phyloP scores from a whole-genome alignment of 1,140 invertebrate genomes.

The Drosophila pachea region DNA sequence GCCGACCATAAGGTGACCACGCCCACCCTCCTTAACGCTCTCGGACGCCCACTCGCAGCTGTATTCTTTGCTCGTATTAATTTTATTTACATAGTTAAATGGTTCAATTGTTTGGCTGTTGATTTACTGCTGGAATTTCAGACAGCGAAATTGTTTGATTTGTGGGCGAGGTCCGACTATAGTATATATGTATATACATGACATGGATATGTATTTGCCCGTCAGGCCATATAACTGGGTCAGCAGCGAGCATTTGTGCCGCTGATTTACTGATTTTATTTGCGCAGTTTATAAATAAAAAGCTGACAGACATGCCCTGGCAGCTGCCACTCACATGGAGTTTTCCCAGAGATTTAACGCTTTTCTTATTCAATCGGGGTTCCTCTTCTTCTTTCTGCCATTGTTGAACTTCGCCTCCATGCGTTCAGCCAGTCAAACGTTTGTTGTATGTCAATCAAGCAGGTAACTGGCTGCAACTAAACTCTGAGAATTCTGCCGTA shows the following conservation, averaged over 20 bases:
- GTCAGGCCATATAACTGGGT: conserved; percentile 46
- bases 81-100: conserved; percentile 77
- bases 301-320: conserved; percentile 60
- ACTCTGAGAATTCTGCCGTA: conserved; percentile 28
- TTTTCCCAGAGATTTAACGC: conserved; percentile 30
- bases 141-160: conserved; percentile 74
- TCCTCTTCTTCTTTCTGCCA: neutral
- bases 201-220: too few species aligned
- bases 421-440: conserved; percentile 47
- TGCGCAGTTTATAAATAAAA: conserved; percentile 76
- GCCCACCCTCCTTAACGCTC: neutral
- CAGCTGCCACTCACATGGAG: conserved; percentile 64
- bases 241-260: conserved; percentile 34
- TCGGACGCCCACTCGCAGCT: conserved; percentile 3
- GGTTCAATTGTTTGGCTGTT: conserved; percentile 75
- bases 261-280: conserved; percentile 72
- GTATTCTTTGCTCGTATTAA: conserved; percentile 54
- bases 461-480: conserved; percentile 57
- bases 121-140: conserved; percentile 74
- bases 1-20: conserved; percentile 50
- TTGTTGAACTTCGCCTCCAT: conserved; percentile 22
- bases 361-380: neutral
- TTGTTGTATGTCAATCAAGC: conserved; percentile 56
- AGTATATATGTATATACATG: neutral
- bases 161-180: conserved; percentile 39